These are phyloP conservation scores for Drosophila putrida DNA, from an alignment of 2,888 invertebrate genomes.

Conservation along the genomic window DNA sequence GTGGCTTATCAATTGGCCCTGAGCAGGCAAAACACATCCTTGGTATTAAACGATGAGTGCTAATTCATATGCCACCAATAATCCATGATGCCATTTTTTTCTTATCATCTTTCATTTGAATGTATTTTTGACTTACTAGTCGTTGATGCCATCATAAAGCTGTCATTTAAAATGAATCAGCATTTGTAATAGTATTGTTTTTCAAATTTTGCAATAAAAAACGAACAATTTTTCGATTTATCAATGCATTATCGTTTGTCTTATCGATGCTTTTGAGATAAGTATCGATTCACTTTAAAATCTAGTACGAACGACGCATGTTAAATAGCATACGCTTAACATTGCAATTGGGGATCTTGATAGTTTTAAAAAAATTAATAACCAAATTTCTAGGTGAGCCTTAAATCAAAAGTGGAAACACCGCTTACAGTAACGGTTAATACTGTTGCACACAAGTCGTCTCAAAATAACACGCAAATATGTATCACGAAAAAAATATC, in stretches of 20 bases:
- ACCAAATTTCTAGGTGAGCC: too few species aligned
- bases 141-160: slow-evolving; percentile 70
- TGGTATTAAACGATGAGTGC: slow-evolving; percentile 39
- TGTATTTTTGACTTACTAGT: slow-evolving; percentile 67
- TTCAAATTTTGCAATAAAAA: slow-evolving; percentile 47
- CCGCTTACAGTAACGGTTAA: too few species aligned
- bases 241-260: not conserved
- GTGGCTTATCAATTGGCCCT: slow-evolving; percentile 98
- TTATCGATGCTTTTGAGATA: slow-evolving; percentile 1
- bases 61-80: slow-evolving; percentile 52
- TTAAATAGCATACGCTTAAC: slow-evolving; percentile 35
- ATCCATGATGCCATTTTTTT: slow-evolving; percentile 45
- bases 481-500: too few species aligned
- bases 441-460: too few species aligned
- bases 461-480: too few species aligned
- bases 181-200: slow-evolving; percentile 55
- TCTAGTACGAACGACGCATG: slow-evolving; percentile 29
- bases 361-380: too few species aligned
- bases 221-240: slow-evolving; percentile 7
- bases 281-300: slow-evolving; percentile 1
- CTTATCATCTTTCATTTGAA: slow-evolving; percentile 40
- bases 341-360: not conserved
- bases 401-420: too few species aligned
- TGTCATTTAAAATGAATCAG: slow-evolving; percentile 43
- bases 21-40: slow-evolving; percentile 80